Evolutionary conservation across 2,888 invertebrate species (phyloP).

Genomic region (Suillia variegata): DNA sequence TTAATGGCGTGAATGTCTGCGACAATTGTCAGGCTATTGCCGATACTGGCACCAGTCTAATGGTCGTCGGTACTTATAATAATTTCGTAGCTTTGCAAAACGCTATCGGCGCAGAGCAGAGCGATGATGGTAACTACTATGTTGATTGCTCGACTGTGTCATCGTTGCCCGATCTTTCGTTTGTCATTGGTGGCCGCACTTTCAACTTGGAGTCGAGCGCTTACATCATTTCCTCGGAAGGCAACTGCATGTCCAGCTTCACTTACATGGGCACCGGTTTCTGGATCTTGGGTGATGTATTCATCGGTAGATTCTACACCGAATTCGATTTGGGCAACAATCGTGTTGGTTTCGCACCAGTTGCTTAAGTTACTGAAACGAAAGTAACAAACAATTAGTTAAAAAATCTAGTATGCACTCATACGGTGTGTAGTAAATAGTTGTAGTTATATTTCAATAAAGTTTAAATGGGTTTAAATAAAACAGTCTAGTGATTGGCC

Average conservation of each 20-base stretch:
- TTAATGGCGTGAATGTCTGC: constrained; percentile 69
- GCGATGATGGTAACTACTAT: constrained; percentile 42
- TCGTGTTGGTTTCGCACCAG: constrained; percentile 82
- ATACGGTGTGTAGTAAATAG: too few species aligned
- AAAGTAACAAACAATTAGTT: too few species aligned
- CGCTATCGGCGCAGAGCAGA: constrained; percentile 72
- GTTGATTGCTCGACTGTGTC: constrained; percentile 80
- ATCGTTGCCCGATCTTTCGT: constrained; percentile 75
- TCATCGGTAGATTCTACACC: constrained; percentile 91
- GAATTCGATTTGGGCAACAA: constrained; percentile 87
- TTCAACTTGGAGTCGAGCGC: constrained; percentile 80
- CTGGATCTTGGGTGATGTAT: constrained; percentile 96
- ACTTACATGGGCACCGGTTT: constrained; percentile 76
- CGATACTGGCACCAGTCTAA: constrained; percentile 93
- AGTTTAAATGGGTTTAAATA: too few species aligned
- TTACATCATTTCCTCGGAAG: constrained; percentile 68
- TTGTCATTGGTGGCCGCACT: constrained; percentile 73
- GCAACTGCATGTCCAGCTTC: constrained; percentile 86
- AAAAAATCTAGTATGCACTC: too few species aligned
- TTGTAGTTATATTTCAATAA: too few species aligned
- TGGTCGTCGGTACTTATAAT: constrained; percentile 74
- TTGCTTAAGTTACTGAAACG: constrained; percentile 59
- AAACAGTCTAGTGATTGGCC: too few species aligned
- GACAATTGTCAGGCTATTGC: constrained; percentile 86
- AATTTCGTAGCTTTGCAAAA: constrained; percentile 79